These are phyloP conservation scores for Pseudochirops corinnae DNA, from an alignment of 2,797 vertebrate species.

Conservation along the genomic window DNA sequence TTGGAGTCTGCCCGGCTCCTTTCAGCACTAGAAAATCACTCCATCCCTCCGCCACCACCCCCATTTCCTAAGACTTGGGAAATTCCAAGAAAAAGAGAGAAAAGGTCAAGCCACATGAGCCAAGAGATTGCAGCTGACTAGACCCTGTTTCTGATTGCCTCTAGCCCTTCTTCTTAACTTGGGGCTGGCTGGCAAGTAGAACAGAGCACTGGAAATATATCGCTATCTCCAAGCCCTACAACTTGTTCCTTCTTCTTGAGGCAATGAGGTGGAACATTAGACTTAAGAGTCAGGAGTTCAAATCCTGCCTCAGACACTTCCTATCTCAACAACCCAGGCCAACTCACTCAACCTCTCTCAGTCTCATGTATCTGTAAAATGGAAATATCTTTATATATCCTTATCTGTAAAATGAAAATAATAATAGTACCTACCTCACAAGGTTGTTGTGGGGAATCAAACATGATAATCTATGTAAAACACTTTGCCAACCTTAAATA, in stretches of 20 bases:
- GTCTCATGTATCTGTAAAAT: not conserved
- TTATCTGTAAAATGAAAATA: not conserved
- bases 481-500: not conserved
- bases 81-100: constrained; percentile 8
- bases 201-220: not conserved
- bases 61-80: constrained; percentile 1
- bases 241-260: not conserved
- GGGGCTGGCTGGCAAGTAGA: not conserved
- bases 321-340: not conserved
- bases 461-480: not conserved
- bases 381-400: not conserved
- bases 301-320: not conserved
- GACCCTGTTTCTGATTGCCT: not conserved
- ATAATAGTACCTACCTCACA: not conserved
- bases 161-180: not conserved
- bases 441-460: not conserved
- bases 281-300: not conserved
- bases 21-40: not conserved
- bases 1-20: constrained; percentile 11
- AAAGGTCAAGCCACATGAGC: not conserved
- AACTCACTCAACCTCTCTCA: not conserved
- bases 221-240: not conserved
- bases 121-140: not conserved
- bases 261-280: not conserved
- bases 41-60: not conserved